Evolutionary conservation across 2,888 invertebrate species (phyloP).

Genomic region (Anagyrus pseudococci): DNA sequence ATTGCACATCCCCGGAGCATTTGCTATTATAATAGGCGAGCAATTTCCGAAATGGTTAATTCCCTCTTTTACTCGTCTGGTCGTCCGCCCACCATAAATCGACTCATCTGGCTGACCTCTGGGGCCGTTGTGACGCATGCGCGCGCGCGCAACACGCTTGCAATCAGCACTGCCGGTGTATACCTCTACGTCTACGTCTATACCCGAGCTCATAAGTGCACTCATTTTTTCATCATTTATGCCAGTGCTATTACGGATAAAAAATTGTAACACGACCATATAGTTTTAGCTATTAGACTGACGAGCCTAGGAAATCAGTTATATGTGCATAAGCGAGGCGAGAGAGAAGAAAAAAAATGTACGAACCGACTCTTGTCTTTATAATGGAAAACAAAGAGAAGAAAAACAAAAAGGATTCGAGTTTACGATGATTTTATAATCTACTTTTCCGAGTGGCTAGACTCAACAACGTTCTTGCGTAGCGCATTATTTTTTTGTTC

Average conservation of each 20-base stretch:
- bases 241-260: too few relatives aligned
- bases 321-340: neutral
- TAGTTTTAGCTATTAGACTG: too few relatives aligned
- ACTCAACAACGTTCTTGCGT: conserved; percentile 3
- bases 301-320: too few relatives aligned
- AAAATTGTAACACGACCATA: too few relatives aligned
- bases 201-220: too few relatives aligned
- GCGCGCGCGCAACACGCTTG: conserved; percentile 5
- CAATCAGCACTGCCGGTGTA: too few relatives aligned
- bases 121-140: conserved; percentile 17
- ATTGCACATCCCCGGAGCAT: neutral
- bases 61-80: conserved; percentile 7
- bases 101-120: conserved; percentile 35
- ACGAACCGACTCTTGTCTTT: neutral
- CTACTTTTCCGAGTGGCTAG: conserved; percentile 9
- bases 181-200: too few relatives aligned
- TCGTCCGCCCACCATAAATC: conserved; percentile 32
- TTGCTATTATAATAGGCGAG: conserved; percentile 16
- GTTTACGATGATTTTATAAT: conserved; percentile 33
- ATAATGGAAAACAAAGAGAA: conserved; percentile 3
- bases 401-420: neutral
- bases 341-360: conserved; percentile 6
- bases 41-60: conserved; percentile 22
- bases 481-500: neutral
- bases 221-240: too few relatives aligned